Base-by-base conservation (phyloP, 1,140 invertebrate genomes). In the Drosophila parvula region DNA sequence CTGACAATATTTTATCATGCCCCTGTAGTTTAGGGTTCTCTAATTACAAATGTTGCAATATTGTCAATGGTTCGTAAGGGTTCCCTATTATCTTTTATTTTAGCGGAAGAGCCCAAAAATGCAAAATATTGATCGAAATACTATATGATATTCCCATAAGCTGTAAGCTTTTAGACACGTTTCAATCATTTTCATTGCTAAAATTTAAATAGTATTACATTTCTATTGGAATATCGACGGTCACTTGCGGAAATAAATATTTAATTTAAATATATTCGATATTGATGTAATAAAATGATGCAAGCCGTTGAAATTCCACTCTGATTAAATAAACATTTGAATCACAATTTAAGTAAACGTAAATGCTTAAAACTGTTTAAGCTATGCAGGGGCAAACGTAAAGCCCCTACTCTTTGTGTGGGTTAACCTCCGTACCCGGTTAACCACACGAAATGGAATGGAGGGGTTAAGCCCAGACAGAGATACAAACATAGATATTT, bases 401-500 rank as follows among this genome's bases (percentile, higher is more conserved):
- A 34, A 47, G 9, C 9, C 36, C 30, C 34, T 16, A 36, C 14
- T 16, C 27, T 28, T 36, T 30, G 50, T 58, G 36, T 43, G 30
- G 50, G 36, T 30, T 36, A 48, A 48, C 51, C 65, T 45, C 11
- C 34, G 55, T 28, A 1, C 28, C 67, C 67, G 30, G 36, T 41
- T 58, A 70, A 71, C 65, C 65, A 41, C 69, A 71, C 30, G 50
- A 18, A 45, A 32, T 45, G 67, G 40, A 44, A 59, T 30, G 51
- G 7, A 32, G 36, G 38, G 62, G 61, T 45, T 68, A 32, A 67
- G 27, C 30, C 32, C 18, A 40, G 36, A 34, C 18, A 22, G n/a
- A 71, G 65, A 58, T 45, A 50, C 65, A 70, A 71, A 70, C 51
- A 48, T 36, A 71, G 51, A 69, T 69, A 50, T 59, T 50, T 69